These are phyloP conservation scores for Torymus tubicola DNA, from an alignment of 2,888 invertebrate species.

Conservation along the genomic window DNA sequence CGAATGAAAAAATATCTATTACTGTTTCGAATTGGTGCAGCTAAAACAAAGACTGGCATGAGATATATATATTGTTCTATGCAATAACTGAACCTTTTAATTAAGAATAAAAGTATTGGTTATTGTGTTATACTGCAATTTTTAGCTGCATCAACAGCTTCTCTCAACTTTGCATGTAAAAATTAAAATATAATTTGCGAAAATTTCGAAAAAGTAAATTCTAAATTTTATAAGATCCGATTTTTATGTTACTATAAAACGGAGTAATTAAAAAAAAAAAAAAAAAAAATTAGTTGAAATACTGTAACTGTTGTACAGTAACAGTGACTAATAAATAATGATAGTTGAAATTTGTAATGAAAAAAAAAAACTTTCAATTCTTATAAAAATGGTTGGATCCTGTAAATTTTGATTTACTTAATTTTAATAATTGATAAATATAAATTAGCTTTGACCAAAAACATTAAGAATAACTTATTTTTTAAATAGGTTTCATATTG, in stretches of 20 bases:
- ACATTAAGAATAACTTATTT: constrained; percentile 49
- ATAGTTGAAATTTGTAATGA: constrained; percentile 9
- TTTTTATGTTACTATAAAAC: constrained; percentile 27
- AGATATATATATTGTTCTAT: not conserved
- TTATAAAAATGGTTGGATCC: constrained; percentile 41
- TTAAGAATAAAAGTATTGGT: constrained; percentile 31
- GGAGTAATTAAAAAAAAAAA: not conserved
- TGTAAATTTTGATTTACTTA: constrained; percentile 49
- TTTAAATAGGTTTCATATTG: constrained; percentile 17
- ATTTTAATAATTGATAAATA: constrained; percentile 32
- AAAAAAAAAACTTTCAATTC: constrained; percentile 15
- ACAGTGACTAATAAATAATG: not conserved
- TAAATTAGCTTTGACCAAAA: constrained; percentile 45
- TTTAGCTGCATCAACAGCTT: constrained; percentile 26
- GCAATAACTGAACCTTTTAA: constrained; percentile 18
- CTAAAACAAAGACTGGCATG: constrained; percentile 4
- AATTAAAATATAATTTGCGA: constrained; percentile 24
- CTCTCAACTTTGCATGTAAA: constrained; percentile 37
- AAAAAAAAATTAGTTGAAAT: not conserved
- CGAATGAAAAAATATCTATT: constrained; percentile 24
- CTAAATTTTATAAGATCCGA: constrained; percentile 51
- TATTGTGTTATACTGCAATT: constrained; percentile 10
- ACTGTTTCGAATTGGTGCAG: constrained; percentile 31
- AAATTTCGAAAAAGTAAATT: constrained; percentile 45
- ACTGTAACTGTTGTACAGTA: not conserved